A percentile compares a stretch with the other conserved stretches of the same genome.
Conservation (phyloP, 2,797 vertebrate genomes). For the Pangasius sanitwongsei region DNA sequence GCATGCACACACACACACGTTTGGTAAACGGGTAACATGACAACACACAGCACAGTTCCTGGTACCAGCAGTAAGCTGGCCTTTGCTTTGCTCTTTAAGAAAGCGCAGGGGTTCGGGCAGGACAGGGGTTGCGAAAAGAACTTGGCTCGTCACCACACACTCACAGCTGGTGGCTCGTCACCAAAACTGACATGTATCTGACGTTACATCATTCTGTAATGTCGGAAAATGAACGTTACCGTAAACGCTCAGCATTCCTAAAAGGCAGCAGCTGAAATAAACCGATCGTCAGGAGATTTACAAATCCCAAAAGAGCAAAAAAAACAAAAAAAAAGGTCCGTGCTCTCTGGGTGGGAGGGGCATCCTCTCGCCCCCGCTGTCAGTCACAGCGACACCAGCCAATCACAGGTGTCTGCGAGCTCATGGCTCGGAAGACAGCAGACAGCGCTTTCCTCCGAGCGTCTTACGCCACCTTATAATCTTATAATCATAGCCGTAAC, state of each 20-base stretch:
- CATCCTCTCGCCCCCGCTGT: neutral
- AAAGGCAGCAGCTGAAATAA: neutral
- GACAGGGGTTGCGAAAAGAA: neutral
- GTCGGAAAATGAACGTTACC: neutral
- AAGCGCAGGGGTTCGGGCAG: too few species aligned
- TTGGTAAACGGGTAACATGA: neutral
- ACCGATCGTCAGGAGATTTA: neutral
- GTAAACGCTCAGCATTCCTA: neutral
- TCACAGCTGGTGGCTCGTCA: neutral
- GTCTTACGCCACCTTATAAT: neutral
- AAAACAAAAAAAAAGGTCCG: neutral
- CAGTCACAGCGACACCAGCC: neutral
- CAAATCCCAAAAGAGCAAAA: neutral
- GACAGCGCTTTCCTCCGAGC: neutral
- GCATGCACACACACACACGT: neutral
- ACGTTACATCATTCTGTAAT: neutral
- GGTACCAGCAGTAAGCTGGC: neutral
- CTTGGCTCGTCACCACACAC: too few species aligned
- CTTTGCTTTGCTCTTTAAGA: neutral
- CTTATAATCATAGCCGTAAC: too few species aligned
- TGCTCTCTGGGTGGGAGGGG: neutral
- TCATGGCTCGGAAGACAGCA: rapidly evolving
- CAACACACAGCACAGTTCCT: neutral
- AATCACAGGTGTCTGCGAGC: neutral
- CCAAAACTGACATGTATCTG: neutral